These are phyloP conservation scores for Lacanobia oleracea DNA, from an alignment of 2,888 invertebrate genomes.

Conservation along the genomic window DNA sequence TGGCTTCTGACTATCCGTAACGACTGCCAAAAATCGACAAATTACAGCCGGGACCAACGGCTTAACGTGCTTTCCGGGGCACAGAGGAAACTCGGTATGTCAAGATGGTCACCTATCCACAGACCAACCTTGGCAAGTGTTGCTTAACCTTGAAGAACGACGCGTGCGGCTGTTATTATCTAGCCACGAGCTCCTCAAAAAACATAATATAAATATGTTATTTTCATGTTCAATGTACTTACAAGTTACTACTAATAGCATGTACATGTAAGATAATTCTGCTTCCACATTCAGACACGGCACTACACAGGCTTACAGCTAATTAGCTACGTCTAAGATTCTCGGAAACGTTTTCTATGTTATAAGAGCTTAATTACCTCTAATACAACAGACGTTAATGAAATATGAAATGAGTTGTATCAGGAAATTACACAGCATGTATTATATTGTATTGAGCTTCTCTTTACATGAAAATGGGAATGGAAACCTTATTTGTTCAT, in stretches of 20 bases:
- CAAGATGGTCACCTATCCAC: too few species aligned
- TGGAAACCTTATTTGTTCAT: too few species aligned
- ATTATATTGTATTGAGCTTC: not conserved
- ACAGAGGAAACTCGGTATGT: too few species aligned
- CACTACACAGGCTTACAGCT: constrained; percentile 19
- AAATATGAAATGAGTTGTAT: constrained; percentile 10
- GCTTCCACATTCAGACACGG: not conserved
- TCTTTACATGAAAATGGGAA: not conserved
- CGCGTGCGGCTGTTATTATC: too few species aligned
- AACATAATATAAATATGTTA: not conserved
- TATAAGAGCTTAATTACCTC: constrained; percentile 23
- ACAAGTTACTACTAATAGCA: not conserved
- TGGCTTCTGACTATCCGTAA: too few species aligned
- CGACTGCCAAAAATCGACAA: too few species aligned
- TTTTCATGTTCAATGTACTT: not conserved
- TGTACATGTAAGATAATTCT: not conserved
- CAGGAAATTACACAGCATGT: not conserved
- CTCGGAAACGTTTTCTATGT: constrained; percentile 9
- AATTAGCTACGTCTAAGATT: constrained; percentile 26
- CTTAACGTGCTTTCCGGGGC: too few species aligned
- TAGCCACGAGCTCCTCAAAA: too few species aligned
- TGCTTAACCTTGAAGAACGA: too few species aligned
- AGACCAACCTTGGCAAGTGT: too few species aligned
- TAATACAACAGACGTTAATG: not conserved
- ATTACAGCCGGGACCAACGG: too few species aligned